Percentiles rank a stretch among this genome's conserved stretches.
These are phyloP conservation scores for Cotesia glomerata DNA, from an alignment of 1,140 invertebrate species.

Conservation along the genomic window DNA sequence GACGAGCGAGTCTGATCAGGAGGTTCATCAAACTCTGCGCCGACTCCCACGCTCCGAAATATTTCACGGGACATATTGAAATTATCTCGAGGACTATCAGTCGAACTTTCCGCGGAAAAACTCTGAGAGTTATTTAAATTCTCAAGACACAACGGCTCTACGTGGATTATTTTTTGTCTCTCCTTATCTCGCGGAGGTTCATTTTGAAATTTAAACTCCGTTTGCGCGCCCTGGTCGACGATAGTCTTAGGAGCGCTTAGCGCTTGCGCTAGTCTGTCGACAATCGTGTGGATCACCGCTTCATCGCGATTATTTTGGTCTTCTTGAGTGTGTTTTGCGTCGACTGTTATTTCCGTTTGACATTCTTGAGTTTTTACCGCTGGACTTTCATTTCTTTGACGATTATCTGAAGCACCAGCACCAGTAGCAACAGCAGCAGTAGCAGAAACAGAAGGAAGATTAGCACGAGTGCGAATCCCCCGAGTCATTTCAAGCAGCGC, in stretches of 20 bases:
- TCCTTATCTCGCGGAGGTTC: constrained; percentile 7
- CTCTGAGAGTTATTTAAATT: constrained; percentile 38
- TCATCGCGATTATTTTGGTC: constrained; percentile 20
- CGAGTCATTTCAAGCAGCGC: constrained; percentile 64
- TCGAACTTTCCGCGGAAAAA: constrained; percentile 47
- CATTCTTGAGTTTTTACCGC: constrained; percentile 46
- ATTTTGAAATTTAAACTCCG: constrained; percentile 29
- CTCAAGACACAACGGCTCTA: constrained; percentile 34
- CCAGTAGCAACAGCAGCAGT: neutral
- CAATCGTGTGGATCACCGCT: constrained; percentile 33
- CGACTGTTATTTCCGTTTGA: constrained; percentile 53
- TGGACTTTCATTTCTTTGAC: neutral
- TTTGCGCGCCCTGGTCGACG: constrained; percentile 38
- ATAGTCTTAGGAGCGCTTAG: constrained; percentile 34
- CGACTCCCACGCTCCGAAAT: constrained; percentile 57
- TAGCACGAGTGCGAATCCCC: constrained; percentile 49
- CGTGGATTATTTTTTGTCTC: neutral
- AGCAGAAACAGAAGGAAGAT: neutral
- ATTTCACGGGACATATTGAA: constrained; percentile 50
- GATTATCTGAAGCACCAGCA: neutral
- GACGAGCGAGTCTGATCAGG: constrained; percentile 29
- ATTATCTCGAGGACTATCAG: constrained; percentile 45
- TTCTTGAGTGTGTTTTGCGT: constrained; percentile 30
- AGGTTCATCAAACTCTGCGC: constrained; percentile 53
- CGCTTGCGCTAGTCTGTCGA: constrained; percentile 36